Base-by-base conservation (phyloP, 2,797 vertebrate genomes). In the Astyanax mexicanus region DNA sequence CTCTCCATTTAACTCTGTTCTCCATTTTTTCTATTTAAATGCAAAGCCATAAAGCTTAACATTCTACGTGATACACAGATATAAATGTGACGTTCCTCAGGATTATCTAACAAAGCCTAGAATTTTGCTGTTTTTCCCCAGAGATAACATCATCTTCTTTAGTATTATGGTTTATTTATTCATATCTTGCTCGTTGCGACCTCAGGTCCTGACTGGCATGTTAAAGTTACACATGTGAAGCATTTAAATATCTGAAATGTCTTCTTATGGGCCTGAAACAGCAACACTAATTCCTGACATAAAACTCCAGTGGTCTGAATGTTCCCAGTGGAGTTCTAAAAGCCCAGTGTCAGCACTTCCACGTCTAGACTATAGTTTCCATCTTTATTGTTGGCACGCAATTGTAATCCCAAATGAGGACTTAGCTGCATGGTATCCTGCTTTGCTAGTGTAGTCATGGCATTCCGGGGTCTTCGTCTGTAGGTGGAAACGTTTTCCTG, bases 191-290 rank as follows among this genome's bases (percentile, higher is more conserved):
- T 72, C 78, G 89, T 78, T 79, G 6, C 70, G 77, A 88, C 88
- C 88, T 86, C 87, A 85, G 90, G 91, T 90, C 86, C 89, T 90
- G 89, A 91, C n/a, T 89, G 88, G 86, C 90, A 80, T 42, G 0
- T 65, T 44, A 5, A 81, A 79, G 81, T 78, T 77, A 82, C 78
- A 78, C 75, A 80, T 84, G 70, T 65, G 32, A 60, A 0, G 25
- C 77, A 65, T 79, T 79, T 72, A 85, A 80, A 85, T 78, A 73
- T 78, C 65, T n/a, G 25, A 32, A 19, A 58, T 55, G n/a, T 79
- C 75, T 60, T 66, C 84, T 91, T n/a, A n/a, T n/a, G 87, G 89
- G 88, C 88, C 90, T 90, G 89, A 89, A 91, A 90, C 89, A 92
- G 92, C 91, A 90, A 88, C 80, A 84, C 81, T 83, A 57, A 70